Conservation (phyloP, 2,888 invertebrate genomes). For the Clistopyga incitator region DNA sequence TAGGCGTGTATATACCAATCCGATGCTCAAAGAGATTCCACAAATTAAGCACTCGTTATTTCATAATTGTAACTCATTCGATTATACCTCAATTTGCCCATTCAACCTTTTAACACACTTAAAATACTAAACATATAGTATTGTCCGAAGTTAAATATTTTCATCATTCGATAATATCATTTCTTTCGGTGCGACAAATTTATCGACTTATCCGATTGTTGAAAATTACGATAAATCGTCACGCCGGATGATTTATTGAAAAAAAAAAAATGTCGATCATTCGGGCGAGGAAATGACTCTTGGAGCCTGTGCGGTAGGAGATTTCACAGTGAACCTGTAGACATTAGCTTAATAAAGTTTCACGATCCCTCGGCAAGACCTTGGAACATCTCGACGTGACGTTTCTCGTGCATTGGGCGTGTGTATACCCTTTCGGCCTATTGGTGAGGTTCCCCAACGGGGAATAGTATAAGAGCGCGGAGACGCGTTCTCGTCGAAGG, state of each 20-base stretch:
- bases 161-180: neutral
- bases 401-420: neutral
- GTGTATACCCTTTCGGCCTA: neutral
- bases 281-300: neutral
- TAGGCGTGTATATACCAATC: neutral
- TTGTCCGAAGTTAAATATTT: neutral
- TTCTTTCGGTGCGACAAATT: neutral
- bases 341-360: neutral
- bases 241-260: too few species aligned
- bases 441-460: conserved; percentile 12
- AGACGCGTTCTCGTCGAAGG: conserved; percentile 33
- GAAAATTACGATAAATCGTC: too few species aligned
- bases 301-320: neutral
- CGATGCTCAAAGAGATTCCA: neutral
- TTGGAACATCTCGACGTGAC: neutral
- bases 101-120: neutral
- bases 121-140: neutral
- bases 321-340: neutral
- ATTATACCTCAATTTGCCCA: neutral
- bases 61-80: neutral
- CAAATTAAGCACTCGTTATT: neutral
- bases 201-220: neutral
- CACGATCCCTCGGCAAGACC: neutral
- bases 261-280: too few species aligned
- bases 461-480: conserved; percentile 26